Base-by-base conservation (phyloP, 2,113 vertebrate genomes). In the Reinhardtius hippoglossoides region DNA sequence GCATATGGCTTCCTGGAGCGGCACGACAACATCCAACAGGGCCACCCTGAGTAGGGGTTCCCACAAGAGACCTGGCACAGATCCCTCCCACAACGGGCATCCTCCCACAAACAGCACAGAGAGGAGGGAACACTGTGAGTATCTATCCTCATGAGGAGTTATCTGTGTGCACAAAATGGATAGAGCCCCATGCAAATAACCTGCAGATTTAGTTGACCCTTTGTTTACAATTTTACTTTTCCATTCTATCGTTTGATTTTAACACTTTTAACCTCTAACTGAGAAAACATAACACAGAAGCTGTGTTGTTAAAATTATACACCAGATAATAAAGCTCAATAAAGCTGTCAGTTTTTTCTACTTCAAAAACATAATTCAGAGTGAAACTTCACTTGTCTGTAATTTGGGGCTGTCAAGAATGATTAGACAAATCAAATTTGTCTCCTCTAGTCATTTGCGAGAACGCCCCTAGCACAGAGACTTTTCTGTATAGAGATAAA, bases 61-160 rank as follows among this genome's bases (percentile, higher is more conserved):
- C 58, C 91, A 91, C 88, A 92, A 91, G 80, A 90, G 90, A 80
- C 77, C 90, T 79, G 87, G 87, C 81, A 74, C 89, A 66, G 93
- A 93, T 54, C 76, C 81, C 67, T 67, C 85, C 63, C 87, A 91
- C 72, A 88, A 76, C 21, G 87, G 87, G 55, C 90, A 89, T 78
- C 89, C 79, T 42, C 84, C 89, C 59, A 80, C 87, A 57, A 90
- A 88, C 67, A 77, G 89, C 88, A 92, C 85, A 86, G 93, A 92
- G 58, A 89, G 85, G 75, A 87, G 89, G 82, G 93, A 95, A 67
- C 90, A 93, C 89, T 94, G 94, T 94, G 76, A 88, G 94, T 91
- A 27, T 65, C 57, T 9, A 3, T 67, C 56, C 62, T 54, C 68
- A 9, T 1, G 21, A 64, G 44, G 18, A 69, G 1, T 20, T 5